Conservation (phyloP, 2,888 invertebrate species). For the Patella depressa region DNA sequence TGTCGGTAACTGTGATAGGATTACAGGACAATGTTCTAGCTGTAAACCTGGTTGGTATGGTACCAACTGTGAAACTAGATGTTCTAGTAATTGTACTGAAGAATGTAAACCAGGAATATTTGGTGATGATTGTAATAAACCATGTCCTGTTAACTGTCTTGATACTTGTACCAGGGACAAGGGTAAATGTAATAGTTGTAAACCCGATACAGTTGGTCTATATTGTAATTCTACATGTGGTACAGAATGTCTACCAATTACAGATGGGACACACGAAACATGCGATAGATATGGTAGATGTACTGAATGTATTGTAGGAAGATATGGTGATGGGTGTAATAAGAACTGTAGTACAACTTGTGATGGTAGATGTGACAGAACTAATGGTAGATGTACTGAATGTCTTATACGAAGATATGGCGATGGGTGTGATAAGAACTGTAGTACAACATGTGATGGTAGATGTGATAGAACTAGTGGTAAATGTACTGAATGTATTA, state of each 20-base stretch:
- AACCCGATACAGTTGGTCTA: no score
- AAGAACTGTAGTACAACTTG: no score
- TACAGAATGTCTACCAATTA: neutral
- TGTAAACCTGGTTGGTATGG: neutral
- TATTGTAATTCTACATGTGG: neutral
- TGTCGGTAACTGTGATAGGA: neutral
- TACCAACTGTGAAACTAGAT: no score
- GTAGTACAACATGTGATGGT: neutral
- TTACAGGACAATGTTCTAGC: neutral
- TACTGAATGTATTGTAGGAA: neutral
- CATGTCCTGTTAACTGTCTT: no score
- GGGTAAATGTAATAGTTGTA: no score
- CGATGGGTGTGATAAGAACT: neutral
- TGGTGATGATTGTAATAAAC: conserved; percentile 1
- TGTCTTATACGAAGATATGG: neutral
- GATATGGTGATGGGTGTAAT: no score
- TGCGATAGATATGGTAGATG: neutral
- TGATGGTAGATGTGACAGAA: no score
- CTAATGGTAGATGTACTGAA: conserved; percentile 1
- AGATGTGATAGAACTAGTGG: neutral
- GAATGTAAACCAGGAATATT: neutral
- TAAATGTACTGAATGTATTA: neutral
- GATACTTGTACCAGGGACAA: no score
- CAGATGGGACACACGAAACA: neutral
- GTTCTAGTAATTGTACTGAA: no score